phyloP scores from a whole-genome alignment of 1,140 invertebrate genomes.

The Trachelipus rathkii region DNA sequence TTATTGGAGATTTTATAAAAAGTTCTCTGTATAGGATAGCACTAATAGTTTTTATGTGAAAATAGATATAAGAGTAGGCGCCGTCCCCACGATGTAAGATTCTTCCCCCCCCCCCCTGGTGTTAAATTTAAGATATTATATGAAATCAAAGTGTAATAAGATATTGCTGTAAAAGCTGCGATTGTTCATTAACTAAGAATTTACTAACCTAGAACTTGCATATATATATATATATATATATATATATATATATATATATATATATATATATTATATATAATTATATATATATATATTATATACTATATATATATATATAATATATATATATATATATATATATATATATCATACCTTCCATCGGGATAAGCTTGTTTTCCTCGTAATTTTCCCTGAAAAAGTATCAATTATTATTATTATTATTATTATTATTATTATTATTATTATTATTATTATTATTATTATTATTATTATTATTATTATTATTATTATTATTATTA shows the following conservation, averaged over 20 bases:
- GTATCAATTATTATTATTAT: background rate
- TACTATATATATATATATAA: conserved; percentile 4
- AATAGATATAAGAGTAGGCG: no score
- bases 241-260: background rate
- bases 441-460: no score
- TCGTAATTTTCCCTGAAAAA: conserved; percentile 48
- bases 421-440: no score
- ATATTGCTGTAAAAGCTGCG: no score
- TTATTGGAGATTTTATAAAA: background rate
- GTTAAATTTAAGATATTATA: no score
- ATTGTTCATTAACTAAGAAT: no score
- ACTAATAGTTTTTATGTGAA: background rate
- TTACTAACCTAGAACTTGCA: no score
- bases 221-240: background rate
- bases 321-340: conserved; percentile 6
- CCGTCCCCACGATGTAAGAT: no score
- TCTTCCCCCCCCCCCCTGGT: no score
- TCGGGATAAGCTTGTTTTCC: conserved; percentile 56
- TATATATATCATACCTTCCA: conserved; percentile 55
- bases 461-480: no score
- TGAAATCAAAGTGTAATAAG: no score
- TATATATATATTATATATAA: background rate
- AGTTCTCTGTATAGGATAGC: background rate
- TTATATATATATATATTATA: background rate
- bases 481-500: no score